A percentile compares a stretch with the other conserved stretches of the same genome.
These are phyloP conservation scores for Lethrus apterus DNA, from an alignment of 1,140 invertebrate species.

Conservation along the genomic window DNA sequence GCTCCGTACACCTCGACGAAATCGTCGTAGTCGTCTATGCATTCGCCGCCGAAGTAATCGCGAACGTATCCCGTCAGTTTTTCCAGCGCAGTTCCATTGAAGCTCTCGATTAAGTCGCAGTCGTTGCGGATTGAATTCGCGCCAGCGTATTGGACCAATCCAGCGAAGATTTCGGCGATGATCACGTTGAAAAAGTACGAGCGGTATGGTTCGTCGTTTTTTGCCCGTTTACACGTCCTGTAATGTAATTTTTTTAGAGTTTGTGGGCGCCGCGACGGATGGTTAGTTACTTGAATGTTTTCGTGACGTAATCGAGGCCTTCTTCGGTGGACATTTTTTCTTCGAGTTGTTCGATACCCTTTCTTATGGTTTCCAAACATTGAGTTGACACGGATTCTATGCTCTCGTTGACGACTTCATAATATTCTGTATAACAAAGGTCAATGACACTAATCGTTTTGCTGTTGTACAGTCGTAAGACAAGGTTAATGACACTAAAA, in stretches of 20 bases:
- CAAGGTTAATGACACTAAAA: too few species aligned
- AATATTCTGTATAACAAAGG: slow-evolving; percentile 11
- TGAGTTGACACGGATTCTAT: slow-evolving; percentile 29
- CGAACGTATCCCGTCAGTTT: slow-evolving; percentile 8
- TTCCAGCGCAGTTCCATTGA: slow-evolving; percentile 29
- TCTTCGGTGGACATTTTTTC: slow-evolving; percentile 35
- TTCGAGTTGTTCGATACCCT: slow-evolving; percentile 12
- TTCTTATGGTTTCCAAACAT: slow-evolving; percentile 25
- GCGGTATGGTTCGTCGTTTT: slow-evolving; percentile 34
- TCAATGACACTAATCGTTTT: too few species aligned
- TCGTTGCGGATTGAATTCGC: slow-evolving; percentile 32
- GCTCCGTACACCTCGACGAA: slow-evolving; percentile 1
- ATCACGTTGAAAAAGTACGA: slow-evolving; percentile 39
- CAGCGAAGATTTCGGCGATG: slow-evolving; percentile 42
- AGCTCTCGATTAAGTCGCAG: slow-evolving; percentile 36
- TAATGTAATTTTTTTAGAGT: neutral
- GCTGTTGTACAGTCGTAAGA: too few species aligned
- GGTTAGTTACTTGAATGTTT: slow-evolving; percentile 28
- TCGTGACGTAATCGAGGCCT: slow-evolving; percentile 35
- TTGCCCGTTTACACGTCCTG: slow-evolving; percentile 37
- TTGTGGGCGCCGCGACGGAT: neutral
- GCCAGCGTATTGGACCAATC: slow-evolving; percentile 35
- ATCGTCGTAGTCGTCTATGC: slow-evolving; percentile 12
- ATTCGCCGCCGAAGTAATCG: neutral
- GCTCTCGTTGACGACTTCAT: slow-evolving; percentile 15